Conservation (phyloP, 2,113 vertebrate genomes). For the human region GRCh38 chr2:11730501-11731000, state of each 20-base stretch:
- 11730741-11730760: neutral
- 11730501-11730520: neutral
- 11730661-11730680: neutral
- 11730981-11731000: neutral
- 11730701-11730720: neutral
- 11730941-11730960: neutral
- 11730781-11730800: neutral
- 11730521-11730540: neutral
- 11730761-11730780: neutral
- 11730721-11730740: neutral
- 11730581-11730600: neutral
- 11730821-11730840: neutral
- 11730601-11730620: neutral
- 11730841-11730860: neutral
- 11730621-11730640: neutral
- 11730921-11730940: rapidly evolving
- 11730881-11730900: neutral
- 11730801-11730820: neutral
- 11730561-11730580: neutral
- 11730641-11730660: neutral
- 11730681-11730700: neutral
- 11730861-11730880: neutral
- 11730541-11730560: neutral
- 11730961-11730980: neutral
- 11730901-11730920: neutral